phyloP scores from a whole-genome alignment of 2,888 invertebrate genomes.

The Acrobeloides nanus region DNA sequence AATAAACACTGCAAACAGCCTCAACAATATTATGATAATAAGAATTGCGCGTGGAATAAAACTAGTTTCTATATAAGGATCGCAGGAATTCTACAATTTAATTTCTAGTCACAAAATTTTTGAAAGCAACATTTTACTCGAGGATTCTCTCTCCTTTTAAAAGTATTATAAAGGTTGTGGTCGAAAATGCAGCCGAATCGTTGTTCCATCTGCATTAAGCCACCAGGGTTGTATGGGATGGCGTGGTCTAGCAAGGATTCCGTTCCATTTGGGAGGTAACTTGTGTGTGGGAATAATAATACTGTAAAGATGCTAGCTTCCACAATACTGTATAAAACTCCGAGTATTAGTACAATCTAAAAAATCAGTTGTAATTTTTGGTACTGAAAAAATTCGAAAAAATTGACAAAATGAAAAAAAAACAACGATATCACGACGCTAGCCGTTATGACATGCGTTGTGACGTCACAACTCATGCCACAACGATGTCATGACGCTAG shows the following conservation, averaged over 20 bases:
- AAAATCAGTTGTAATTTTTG: conserved; percentile 8
- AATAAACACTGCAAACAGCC: conserved; percentile 32
- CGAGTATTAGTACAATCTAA: conserved; percentile 31
- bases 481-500: no score
- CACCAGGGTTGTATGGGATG: conserved; percentile 49
- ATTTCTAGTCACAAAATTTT: background rate
- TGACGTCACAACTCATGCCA: no score
- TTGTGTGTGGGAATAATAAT: conserved; percentile 32
- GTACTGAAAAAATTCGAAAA: conserved; percentile 6
- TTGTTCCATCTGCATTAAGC: conserved; percentile 38
- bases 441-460: no score
- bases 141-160: conserved; percentile 37
- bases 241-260: conserved; percentile 44
- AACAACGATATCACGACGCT: no score
- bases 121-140: conserved; percentile 23
- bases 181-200: conserved; percentile 48
- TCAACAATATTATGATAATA: conserved; percentile 30
- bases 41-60: conserved; percentile 38
- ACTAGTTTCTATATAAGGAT: conserved; percentile 38
- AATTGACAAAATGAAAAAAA: no score
- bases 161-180: conserved; percentile 41
- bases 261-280: conserved; percentile 37
- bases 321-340: conserved; percentile 30
- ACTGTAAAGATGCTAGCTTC: conserved; percentile 38
- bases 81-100: conserved; percentile 47